Percentiles rank a stretch among this genome's conserved stretches.
phyloP scores from a whole-genome alignment of 2,797 vertebrate species.

The Xiphophorus birchmanni region DNA sequence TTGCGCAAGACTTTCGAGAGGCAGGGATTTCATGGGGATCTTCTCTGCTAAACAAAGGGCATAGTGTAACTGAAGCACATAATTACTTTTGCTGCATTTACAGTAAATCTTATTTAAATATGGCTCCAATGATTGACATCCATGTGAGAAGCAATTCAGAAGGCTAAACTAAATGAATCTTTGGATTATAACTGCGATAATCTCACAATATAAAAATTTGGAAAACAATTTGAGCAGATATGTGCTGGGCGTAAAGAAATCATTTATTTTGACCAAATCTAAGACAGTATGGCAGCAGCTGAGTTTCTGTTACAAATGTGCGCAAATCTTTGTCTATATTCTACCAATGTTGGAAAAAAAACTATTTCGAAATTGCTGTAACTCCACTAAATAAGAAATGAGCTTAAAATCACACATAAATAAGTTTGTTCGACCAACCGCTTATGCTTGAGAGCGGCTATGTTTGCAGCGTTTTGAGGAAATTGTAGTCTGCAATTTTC shows the following conservation, averaged over 20 bases:
- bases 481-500: too few species aligned
- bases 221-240: not conserved
- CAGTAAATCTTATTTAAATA: not conserved
- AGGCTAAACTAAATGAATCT: not conserved
- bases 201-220: not conserved
- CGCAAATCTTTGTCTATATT: too few species aligned
- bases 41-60: not conserved
- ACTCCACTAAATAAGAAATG: too few species aligned
- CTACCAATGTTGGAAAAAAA: too few species aligned
- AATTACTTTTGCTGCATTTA: not conserved
- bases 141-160: not conserved
- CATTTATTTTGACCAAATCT: not conserved
- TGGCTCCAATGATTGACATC: not conserved
- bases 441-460: too few species aligned
- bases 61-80: not conserved
- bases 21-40: not conserved
- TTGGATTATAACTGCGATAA: not conserved
- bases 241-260: not conserved
- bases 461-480: too few species aligned
- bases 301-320: too few species aligned
- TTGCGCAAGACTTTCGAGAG: not conserved
- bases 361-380: too few species aligned
- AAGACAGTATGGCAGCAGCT: not conserved
- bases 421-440: too few species aligned
- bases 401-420: too few species aligned